A percentile compares a stretch with the other conserved stretches of the same genome.
phyloP scores from a whole-genome alignment of 2,113 vertebrate genomes.

The Galbula dea region DNA sequence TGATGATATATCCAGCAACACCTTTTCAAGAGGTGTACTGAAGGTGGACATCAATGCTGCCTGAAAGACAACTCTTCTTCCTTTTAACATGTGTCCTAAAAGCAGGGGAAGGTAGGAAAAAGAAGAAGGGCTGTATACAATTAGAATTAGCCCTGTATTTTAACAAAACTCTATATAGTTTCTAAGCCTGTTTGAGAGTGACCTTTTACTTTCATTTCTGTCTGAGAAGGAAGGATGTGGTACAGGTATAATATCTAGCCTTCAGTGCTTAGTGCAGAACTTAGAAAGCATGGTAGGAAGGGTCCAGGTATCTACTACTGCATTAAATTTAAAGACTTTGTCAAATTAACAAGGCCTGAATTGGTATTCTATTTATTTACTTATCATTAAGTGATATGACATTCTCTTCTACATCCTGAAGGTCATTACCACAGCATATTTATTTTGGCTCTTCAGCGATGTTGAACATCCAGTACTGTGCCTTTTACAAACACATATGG shows the following conservation, averaged over 20 bases:
- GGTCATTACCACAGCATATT: conserved; percentile 13
- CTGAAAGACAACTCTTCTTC: neutral
- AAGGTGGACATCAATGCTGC: neutral
- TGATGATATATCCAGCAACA: neutral
- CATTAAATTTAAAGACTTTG: neutral
- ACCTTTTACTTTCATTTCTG: neutral
- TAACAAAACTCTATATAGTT: neutral
- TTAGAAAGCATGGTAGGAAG: neutral
- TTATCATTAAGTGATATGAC: conserved; percentile 1
- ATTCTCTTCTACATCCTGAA: conserved; percentile 28
- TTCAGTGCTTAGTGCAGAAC: neutral
- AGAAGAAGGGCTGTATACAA: neutral
- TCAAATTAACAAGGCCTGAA: neutral
- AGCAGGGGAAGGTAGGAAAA: neutral
- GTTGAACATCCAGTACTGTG: neutral
- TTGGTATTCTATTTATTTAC: conserved; percentile 18
- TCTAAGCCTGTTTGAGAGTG: neutral
- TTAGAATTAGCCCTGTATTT: neutral
- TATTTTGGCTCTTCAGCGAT: conserved; percentile 9
- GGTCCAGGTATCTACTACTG: neutral
- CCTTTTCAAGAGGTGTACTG: neutral
- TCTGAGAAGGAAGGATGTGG: neutral
- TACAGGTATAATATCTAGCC: neutral
- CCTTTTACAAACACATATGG: neutral
- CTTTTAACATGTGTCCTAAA: neutral